These are phyloP conservation scores for Cyprinodon diabolis DNA, from an alignment of 2,797 vertebrate species.

Conservation along the genomic window DNA sequence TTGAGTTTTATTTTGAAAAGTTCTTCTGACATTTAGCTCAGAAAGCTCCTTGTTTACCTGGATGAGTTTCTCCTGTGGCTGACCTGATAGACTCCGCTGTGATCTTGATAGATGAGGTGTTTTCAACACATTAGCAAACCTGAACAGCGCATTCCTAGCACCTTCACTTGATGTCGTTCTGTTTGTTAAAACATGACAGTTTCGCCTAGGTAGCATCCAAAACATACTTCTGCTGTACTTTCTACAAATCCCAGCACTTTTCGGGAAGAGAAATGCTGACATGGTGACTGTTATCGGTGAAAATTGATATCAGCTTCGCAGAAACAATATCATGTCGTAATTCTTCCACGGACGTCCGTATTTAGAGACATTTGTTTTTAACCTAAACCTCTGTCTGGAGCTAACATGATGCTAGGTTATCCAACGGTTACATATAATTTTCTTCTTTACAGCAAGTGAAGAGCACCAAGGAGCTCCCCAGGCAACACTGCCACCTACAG, in stretches of 20 bases:
- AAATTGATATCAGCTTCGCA: neutral
- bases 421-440: constrained; percentile 1
- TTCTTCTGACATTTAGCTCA: neutral
- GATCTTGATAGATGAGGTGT: constrained; percentile 7
- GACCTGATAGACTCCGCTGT: constrained; percentile 22
- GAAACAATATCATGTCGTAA: constrained; percentile 12
- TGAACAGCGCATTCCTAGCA: constrained; percentile 15
- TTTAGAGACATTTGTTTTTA: constrained; percentile 31
- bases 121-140: constrained; percentile 20
- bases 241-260: constrained; percentile 49
- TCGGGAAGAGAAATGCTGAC: constrained; percentile 69
- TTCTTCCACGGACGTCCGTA: neutral
- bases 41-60: constrained; percentile 58
- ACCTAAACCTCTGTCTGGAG: neutral
- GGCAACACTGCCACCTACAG: constrained; percentile 2
- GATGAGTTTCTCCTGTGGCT: constrained; percentile 49
- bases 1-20: neutral
- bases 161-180: neutral
- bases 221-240: constrained; percentile 40
- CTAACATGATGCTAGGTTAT: constrained; percentile 42
- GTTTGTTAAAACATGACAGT: constrained; percentile 20
- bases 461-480: no score
- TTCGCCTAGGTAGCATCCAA: constrained; percentile 51
- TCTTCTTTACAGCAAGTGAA: neutral
- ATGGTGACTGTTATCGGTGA: constrained; percentile 44